Conservation (phyloP, 1,140 invertebrate species). For the Augochlora pura region DNA sequence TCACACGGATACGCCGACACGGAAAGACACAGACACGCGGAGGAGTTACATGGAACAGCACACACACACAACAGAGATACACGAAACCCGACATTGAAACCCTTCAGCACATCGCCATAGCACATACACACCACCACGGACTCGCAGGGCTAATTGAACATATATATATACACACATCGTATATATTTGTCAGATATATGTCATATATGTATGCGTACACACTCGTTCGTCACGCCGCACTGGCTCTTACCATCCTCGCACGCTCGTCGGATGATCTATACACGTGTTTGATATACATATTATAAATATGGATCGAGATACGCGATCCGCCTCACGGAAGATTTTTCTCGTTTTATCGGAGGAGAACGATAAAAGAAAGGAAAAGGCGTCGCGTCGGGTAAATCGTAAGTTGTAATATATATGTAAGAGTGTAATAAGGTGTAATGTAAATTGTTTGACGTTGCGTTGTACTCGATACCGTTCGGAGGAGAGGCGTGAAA, state of each 20-base stretch:
- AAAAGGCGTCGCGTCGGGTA: neutral
- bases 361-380: neutral
- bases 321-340: too few relatives aligned
- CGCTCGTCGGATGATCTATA: slow-evolving; percentile 3
- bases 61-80: slow-evolving; percentile 26
- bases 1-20: slow-evolving; percentile 22
- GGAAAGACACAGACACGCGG: slow-evolving; percentile 9
- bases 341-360: slow-evolving; percentile 6
- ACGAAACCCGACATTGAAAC: neutral
- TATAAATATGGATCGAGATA: too few relatives aligned
- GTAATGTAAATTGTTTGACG: slow-evolving; percentile 31
- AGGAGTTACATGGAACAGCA: neutral
- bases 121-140: slow-evolving; percentile 49
- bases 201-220: slow-evolving; percentile 65
- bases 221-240: slow-evolving; percentile 53
- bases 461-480: slow-evolving; percentile 26
- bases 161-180: slow-evolving; percentile 61
- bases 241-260: slow-evolving; percentile 53
- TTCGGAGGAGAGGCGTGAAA: slow-evolving; percentile 5
- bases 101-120: slow-evolving; percentile 33
- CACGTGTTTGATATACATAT: too few relatives aligned
- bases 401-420: slow-evolving; percentile 42
- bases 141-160: slow-evolving; percentile 66
- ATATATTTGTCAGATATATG: slow-evolving; percentile 68
- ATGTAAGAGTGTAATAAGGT: slow-evolving; percentile 1